These are phyloP conservation scores for Acanthacorydalis orientalis DNA, from an alignment of 2,888 invertebrate species.

Conservation along the genomic window DNA sequence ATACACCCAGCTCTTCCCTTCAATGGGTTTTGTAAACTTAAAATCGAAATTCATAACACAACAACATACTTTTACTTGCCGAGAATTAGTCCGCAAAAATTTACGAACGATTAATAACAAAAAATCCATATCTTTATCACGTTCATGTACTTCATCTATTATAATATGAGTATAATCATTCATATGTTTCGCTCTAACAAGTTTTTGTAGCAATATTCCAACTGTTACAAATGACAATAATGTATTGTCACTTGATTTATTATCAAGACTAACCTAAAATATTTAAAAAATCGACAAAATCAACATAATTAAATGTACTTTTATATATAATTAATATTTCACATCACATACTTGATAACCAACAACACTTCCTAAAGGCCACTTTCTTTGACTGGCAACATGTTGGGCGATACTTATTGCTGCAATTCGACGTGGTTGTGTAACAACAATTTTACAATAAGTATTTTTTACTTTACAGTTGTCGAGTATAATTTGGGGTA, in stretches of 20 bases:
- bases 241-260: conserved; percentile 43
- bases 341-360: conserved; percentile 61
- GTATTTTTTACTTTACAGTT: conserved; percentile 41
- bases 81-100: conserved; percentile 49
- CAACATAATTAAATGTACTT: too few species aligned
- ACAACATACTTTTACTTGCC: conserved; percentile 39
- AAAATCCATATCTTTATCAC: conserved; percentile 86
- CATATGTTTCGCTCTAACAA: conserved; percentile 50
- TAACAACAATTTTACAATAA: conserved; percentile 76
- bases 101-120: conserved; percentile 66
- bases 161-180: conserved; percentile 74
- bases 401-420: conserved; percentile 77
- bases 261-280: conserved; percentile 51
- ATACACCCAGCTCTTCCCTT: too few species aligned
- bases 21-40: too few species aligned
- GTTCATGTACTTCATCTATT: conserved; percentile 87
- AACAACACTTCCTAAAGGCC: conserved; percentile 67
- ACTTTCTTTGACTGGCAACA: conserved; percentile 68
- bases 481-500: conserved; percentile 87
- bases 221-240: conserved; percentile 77
- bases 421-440: conserved; percentile 87
- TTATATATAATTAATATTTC: too few species aligned
- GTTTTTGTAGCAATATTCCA: conserved; percentile 68
- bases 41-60: too few species aligned
- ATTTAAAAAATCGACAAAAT: conserved; percentile 4